A percentile compares a stretch with the other conserved stretches of the same genome.
Conservation (phyloP, 2,888 invertebrate genomes). For the Eledone cirrhosa region DNA sequence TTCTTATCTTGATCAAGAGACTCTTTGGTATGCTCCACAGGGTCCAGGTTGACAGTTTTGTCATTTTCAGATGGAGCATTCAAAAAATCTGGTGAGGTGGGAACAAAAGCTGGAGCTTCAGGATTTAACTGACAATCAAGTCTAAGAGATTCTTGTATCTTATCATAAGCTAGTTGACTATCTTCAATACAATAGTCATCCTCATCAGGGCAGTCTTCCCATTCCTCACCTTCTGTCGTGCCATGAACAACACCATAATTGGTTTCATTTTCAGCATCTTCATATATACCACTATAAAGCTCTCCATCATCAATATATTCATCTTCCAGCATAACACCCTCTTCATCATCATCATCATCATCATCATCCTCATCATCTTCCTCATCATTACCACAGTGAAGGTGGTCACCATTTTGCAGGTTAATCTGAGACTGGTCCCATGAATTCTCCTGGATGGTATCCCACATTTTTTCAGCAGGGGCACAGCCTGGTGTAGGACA, state of each 20-base stretch:
- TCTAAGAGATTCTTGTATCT: constrained; percentile 35
- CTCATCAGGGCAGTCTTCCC: constrained; percentile 35
- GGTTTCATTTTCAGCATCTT: constrained; percentile 36
- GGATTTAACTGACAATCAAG: constrained; percentile 50
- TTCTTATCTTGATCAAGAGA: not conserved
- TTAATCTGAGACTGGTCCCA: constrained; percentile 39
- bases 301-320: constrained; percentile 36
- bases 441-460: constrained; percentile 35
- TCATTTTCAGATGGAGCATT: constrained; percentile 49
- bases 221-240: constrained; percentile 22
- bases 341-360: constrained; percentile 40
- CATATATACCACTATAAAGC: constrained; percentile 33
- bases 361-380: constrained; percentile 38
- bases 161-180: constrained; percentile 13
- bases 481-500: constrained; percentile 19
- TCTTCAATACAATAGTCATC: constrained; percentile 35
- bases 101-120: constrained; percentile 56
- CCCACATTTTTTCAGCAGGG: constrained; percentile 27
- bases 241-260: constrained; percentile 39
- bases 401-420: constrained; percentile 49
- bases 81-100: constrained; percentile 50
- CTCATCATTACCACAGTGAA: constrained; percentile 43
- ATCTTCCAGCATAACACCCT: constrained; percentile 35
- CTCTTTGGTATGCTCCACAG: not conserved
- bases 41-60: constrained; percentile 49